A percentile compares a stretch with the other conserved stretches of the same genome.
Evolutionary conservation across 2,797 vertebrate species (phyloP).

Genomic region (Anabas testudineus): DNA sequence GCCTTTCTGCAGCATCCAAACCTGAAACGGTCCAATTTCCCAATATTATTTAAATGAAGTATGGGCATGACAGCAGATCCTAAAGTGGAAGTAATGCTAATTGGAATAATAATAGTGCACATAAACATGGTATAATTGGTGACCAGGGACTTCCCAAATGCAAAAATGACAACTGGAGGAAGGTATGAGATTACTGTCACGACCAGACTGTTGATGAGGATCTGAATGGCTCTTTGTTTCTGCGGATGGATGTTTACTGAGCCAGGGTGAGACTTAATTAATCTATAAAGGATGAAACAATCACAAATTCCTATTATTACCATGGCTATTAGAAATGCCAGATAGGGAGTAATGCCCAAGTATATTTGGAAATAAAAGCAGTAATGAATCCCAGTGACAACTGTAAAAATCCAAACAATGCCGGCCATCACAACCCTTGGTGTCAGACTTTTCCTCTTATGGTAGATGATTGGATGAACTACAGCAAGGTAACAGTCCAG

Average conservation of each 20-base stretch:
- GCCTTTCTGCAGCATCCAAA: neutral
- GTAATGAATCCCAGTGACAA: neutral
- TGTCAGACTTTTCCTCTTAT: conserved; percentile 56
- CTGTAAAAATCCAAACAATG: conserved; percentile 48
- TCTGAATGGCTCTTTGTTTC: conserved; percentile 76
- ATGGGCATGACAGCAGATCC: conserved; percentile 66
- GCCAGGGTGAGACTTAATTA: conserved; percentile 53
- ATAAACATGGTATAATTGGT: accelerated
- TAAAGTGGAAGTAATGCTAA: neutral
- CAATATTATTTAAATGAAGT: conserved; percentile 48
- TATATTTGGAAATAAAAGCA: accelerated
- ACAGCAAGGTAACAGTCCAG: conserved; percentile 80
- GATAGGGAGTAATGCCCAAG: neutral
- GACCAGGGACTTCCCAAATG: neutral
- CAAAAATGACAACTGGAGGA: conserved; percentile 55
- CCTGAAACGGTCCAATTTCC: conserved; percentile 34
- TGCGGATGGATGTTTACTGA: conserved; percentile 71
- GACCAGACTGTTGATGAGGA: conserved; percentile 68
- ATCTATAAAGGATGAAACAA: conserved; percentile 57
- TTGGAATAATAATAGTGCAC: neutral
- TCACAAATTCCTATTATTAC: conserved; percentile 71
- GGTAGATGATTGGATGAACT: conserved; percentile 75
- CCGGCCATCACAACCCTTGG: conserved; percentile 41
- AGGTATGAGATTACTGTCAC: conserved; percentile 63
- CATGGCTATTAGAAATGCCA: conserved; percentile 30